phyloP scores from a whole-genome alignment of 2,113 vertebrate genomes.

The Perccottus glenii region DNA sequence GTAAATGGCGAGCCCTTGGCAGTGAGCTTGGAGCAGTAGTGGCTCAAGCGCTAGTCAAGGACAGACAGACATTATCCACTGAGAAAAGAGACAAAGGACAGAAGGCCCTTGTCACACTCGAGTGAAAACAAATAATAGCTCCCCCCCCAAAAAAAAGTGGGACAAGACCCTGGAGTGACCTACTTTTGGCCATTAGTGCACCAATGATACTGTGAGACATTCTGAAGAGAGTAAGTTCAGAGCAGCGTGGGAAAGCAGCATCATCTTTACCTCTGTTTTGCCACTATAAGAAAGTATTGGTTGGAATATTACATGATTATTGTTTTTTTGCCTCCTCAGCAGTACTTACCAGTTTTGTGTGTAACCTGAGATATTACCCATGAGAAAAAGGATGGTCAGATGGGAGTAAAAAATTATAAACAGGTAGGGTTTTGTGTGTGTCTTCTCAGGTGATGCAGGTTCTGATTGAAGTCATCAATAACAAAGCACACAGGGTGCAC shows the following conservation, averaged over 20 bases:
- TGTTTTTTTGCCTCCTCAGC: constrained; percentile 43
- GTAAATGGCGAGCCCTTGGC: constrained; percentile 40
- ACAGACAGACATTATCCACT: constrained; percentile 43
- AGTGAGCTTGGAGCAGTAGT: constrained; percentile 44
- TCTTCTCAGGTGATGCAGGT: constrained; percentile 22
- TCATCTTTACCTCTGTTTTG: constrained; percentile 35
- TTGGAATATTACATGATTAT: no score
- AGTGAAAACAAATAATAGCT: constrained; percentile 63
- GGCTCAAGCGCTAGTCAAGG: constrained; percentile 61
- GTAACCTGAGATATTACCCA: constrained; percentile 7
- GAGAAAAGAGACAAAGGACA: constrained; percentile 56
- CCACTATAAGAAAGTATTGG: no score
- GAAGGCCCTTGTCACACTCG: constrained; percentile 49
- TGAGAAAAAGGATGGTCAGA: constrained; percentile 3
- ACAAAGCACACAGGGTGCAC: constrained; percentile 38
- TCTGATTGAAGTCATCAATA: constrained; percentile 70
- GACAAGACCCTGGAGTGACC: constrained; percentile 53
- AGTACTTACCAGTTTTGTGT: constrained; percentile 11
- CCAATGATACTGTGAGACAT: constrained; percentile 27
- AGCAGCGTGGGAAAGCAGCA: constrained; percentile 58
- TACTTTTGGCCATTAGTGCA: constrained; percentile 49
- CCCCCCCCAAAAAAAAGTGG: constrained; percentile 28
- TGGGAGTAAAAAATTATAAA: constrained; percentile 23
- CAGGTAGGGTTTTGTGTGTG: constrained; percentile 28
- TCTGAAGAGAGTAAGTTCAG: constrained; percentile 21